Base-by-base conservation (phyloP, 2,113 vertebrate species). In the Psilopsiagon aymara region DNA sequence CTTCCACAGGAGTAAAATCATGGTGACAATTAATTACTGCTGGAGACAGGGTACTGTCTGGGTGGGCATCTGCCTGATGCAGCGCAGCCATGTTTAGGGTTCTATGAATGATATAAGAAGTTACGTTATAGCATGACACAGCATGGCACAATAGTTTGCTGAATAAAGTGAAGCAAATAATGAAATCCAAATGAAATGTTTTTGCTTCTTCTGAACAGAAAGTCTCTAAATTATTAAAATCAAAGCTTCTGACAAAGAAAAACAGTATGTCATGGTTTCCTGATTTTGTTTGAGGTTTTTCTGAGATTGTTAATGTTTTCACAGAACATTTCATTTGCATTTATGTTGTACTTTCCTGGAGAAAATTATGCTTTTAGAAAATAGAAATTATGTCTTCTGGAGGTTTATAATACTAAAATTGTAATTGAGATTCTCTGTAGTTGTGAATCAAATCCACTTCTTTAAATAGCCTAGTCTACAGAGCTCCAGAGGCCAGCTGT, bases 381-480 rank as follows among this genome's bases (percentile, higher is more conserved):
- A 73, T 1, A 47, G 24, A 91, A 90, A 75, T 79, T 7, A 55
- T 29, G 4, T 81, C 73, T 68, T 68, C 55, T 87, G 47, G 62
- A 55, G n/a, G 55, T 94, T n/a, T 55, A 49, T 76, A 63, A 28
- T 21, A 70, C 12, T 44, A 86, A 84, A 90, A 96, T 68, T 64
- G 57, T 20, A 43, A 44, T 55, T 84, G 35, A 68, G 17, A 18
- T 44, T 88, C 43, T 83, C 55, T 51, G 31, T 10, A 75, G 86
- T 0, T 49, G 41, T 81, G 88, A 92, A 92, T 90, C 70, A 88
- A 73, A 52, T 53, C 31, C 10, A 23, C 53, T 88, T 83, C 62
- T 88, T 93, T 88, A 52, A 53, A 57, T 55, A 24, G 37, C 29
- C 47, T 66, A 10, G 7, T 71, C 51, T 92, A 49, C 57, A 55